Percentiles rank a stretch among this genome's conserved stretches.
phyloP scores from a whole-genome alignment of 2,113 vertebrate genomes.

The Globicephala melas region DNA sequence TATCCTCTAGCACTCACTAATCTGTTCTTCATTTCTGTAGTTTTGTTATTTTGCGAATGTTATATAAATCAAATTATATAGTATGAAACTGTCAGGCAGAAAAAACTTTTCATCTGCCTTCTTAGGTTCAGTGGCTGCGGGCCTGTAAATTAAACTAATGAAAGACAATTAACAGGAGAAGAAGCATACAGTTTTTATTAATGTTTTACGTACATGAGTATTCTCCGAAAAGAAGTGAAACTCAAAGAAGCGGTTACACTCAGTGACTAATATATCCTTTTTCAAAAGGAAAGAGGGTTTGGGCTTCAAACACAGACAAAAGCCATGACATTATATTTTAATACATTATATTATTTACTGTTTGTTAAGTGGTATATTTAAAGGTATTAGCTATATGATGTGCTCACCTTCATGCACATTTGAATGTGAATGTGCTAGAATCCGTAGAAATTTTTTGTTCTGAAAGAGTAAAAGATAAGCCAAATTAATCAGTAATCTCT shows the following conservation, averaged over 20 bases:
- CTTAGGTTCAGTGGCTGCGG: background rate
- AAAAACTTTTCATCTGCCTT: background rate
- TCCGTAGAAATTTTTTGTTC: background rate
- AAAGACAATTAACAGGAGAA: background rate
- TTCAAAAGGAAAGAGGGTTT: background rate
- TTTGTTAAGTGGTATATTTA: slow-evolving; percentile 18
- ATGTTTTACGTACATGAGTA: background rate
- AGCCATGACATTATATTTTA: background rate
- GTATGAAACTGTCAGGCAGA: background rate
- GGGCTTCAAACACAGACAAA: background rate
- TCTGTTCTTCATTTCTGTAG: background rate
- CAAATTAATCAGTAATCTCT: background rate
- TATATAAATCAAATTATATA: background rate
- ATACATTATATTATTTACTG: background rate
- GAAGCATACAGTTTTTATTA: background rate
- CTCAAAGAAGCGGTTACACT: background rate
- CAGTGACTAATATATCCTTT: background rate
- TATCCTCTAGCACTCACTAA: background rate
- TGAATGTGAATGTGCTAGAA: background rate
- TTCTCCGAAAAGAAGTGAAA: background rate
- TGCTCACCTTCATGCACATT: background rate
- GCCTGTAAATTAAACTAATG: background rate
- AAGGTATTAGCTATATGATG: background rate
- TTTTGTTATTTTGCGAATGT: background rate
- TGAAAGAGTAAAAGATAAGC: background rate